A percentile compares a stretch with the other conserved stretches of the same genome.
These are phyloP conservation scores for Drosophila eugracilis DNA, from an alignment of 1,140 invertebrate genomes.

Conservation along the genomic window DNA sequence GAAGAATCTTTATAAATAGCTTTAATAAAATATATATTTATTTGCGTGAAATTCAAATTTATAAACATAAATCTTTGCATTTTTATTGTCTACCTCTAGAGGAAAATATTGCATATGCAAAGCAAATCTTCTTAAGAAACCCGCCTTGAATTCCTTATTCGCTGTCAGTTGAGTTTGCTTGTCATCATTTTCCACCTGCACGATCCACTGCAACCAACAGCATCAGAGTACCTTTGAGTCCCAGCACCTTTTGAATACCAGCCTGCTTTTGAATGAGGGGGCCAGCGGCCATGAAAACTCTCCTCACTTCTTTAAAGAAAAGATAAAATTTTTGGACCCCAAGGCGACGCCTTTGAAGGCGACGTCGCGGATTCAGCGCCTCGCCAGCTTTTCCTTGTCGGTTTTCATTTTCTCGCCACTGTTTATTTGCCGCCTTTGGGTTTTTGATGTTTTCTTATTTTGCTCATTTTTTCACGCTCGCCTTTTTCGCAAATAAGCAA, in stretches of 20 bases:
- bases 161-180: constrained; percentile 52
- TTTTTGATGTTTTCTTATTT: constrained; percentile 48
- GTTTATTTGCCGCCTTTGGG: constrained; percentile 42
- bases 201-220: constrained; percentile 9
- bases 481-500: constrained; percentile 29
- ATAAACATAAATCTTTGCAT: neutral
- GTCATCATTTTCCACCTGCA: constrained; percentile 4
- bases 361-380: constrained; percentile 64
- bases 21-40: no score
- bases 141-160: constrained; percentile 4
- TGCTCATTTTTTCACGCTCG: constrained; percentile 41
- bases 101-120: neutral
- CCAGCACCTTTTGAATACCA: neutral
- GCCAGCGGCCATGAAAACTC: constrained; percentile 45
- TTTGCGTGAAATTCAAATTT: neutral
- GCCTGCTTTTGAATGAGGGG: constrained; percentile 2
- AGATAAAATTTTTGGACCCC: constrained; percentile 48
- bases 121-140: constrained; percentile 7
- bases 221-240: constrained; percentile 1
- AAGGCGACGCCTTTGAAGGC: constrained; percentile 65
- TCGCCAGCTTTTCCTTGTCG: constrained; percentile 47
- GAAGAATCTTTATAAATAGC: no score
- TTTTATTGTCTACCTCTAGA: neutral
- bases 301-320: constrained; percentile 25
- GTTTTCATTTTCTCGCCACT: constrained; percentile 46